These are phyloP conservation scores for Liodrosophila aerea DNA, from an alignment of 2,888 invertebrate species.

Conservation along the genomic window DNA sequence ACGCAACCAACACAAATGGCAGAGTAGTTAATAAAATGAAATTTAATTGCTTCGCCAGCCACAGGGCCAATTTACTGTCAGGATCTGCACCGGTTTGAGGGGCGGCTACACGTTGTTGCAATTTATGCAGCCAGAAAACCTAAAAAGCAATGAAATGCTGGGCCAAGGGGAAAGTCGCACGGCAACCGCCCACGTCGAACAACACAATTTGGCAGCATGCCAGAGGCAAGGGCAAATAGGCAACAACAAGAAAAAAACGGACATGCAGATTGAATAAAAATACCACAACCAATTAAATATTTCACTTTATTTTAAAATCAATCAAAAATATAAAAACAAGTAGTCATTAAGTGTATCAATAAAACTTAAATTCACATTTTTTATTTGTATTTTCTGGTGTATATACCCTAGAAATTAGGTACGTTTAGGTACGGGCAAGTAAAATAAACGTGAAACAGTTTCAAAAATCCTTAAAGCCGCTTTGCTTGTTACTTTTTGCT, in stretches of 20 bases:
- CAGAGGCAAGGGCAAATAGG: slow-evolving; percentile 35
- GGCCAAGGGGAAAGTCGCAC: slow-evolving; percentile 16
- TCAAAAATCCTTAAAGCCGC: slow-evolving; percentile 48
- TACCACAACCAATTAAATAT: slow-evolving; percentile 22
- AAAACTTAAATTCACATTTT: too few species aligned
- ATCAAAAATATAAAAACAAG: neutral
- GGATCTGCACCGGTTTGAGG: slow-evolving; percentile 8
- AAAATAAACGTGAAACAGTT: slow-evolving; percentile 39
- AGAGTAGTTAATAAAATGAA: slow-evolving; percentile 64
- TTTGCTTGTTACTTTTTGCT: slow-evolving; percentile 13
- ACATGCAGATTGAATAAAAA: slow-evolving; percentile 29
- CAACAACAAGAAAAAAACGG: slow-evolving; percentile 15
- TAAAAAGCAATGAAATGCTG: slow-evolving; percentile 36
- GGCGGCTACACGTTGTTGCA: slow-evolving; percentile 30
- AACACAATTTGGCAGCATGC: slow-evolving; percentile 69
- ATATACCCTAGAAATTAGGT: slow-evolving; percentile 3
- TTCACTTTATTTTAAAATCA: neutral
- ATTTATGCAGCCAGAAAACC: slow-evolving; percentile 41
- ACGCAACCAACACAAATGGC: slow-evolving; percentile 44
- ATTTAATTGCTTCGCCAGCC: slow-evolving; percentile 65
- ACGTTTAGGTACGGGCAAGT: neutral
- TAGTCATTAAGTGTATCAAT: too few species aligned
- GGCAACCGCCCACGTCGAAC: slow-evolving; percentile 41
- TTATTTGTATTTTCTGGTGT: too few species aligned
- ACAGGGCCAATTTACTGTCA: slow-evolving; percentile 58